A percentile compares a stretch with the other conserved stretches of the same genome.
Conservation (phyloP, 2,797 vertebrate species). For the Lerista edwardsae region DNA sequence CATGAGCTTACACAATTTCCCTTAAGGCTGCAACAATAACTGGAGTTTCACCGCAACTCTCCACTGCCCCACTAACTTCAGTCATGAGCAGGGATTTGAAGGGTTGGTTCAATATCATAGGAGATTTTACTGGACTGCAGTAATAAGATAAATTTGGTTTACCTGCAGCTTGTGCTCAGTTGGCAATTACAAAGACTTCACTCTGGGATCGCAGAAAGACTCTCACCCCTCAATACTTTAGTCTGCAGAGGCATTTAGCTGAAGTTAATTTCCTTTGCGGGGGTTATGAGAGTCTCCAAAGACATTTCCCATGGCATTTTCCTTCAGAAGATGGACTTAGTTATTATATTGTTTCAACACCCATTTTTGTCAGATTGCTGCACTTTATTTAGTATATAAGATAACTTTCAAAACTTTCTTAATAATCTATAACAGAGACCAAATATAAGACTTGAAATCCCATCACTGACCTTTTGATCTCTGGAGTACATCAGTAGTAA, state of each 20-base stretch:
- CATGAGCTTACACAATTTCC: not conserved
- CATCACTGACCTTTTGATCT: constrained; percentile 27
- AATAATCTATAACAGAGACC: constrained; percentile 21
- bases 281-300: not conserved
- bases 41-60: not conserved
- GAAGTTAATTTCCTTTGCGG: constrained; percentile 20
- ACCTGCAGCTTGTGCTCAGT: not conserved
- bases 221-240: not conserved
- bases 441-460: constrained; percentile 22
- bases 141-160: constrained; percentile 7
- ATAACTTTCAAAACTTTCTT: not conserved
- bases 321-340: not conserved
- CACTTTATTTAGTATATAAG: not conserved
- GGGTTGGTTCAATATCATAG: constrained; percentile 3
- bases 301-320: not conserved
- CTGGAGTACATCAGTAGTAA: constrained; percentile 1
- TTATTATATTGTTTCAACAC: not conserved
- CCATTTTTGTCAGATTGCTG: not conserved
- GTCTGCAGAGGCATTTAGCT: not conserved
- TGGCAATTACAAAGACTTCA: not conserved
- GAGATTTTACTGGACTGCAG: not conserved
- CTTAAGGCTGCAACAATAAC: constrained; percentile 9
- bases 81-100: constrained; percentile 15
- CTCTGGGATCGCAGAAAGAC: accelerated
- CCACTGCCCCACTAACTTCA: not conserved